A percentile compares a stretch with the other conserved stretches of the same genome.
Conservation (phyloP, 2,797 vertebrate species). For the Danio jaintianensis region DNA sequence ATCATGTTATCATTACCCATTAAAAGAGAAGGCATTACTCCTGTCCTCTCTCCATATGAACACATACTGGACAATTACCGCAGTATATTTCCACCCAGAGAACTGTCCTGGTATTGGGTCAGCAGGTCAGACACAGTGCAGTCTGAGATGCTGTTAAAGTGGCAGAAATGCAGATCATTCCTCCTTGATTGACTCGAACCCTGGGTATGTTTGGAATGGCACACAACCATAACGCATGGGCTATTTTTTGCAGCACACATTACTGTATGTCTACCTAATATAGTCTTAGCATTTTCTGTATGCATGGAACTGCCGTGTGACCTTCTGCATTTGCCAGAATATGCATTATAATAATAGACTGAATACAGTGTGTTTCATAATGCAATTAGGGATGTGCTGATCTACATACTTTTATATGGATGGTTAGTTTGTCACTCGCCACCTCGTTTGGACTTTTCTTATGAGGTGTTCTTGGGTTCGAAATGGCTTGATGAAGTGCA, state of each 20-base stretch:
- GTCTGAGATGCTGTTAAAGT: not conserved
- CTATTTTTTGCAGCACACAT: conserved; percentile 14
- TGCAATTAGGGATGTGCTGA: not conserved
- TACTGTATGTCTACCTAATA: not conserved
- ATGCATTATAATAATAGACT: not conserved
- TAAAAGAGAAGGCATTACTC: not conserved
- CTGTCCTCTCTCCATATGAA: too few relatives aligned
- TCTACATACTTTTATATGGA: not conserved
- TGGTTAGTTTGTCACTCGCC: not conserved
- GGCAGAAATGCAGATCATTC: conserved; percentile 8
- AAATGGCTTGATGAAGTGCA: not conserved
- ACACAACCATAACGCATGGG: not conserved
- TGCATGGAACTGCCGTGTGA: not conserved
- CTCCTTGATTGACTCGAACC: conserved; percentile 5
- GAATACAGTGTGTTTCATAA: not conserved
- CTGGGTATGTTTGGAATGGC: conserved; percentile 5
- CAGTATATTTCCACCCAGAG: conserved; percentile 16
- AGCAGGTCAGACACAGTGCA: conserved; percentile 8
- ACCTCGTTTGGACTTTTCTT: not conserved
- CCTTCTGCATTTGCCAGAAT: not conserved
- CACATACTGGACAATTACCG: not conserved
- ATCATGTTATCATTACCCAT: not conserved
- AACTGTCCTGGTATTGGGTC: not conserved
- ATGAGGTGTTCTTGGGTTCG: not conserved
- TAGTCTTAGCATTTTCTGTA: conserved; percentile 3